Evolutionary conservation across 2,888 invertebrate species (phyloP), one percentile per base, ranked within the genome.

Genomic region (Hirtodrosophila histrioides): DNA sequence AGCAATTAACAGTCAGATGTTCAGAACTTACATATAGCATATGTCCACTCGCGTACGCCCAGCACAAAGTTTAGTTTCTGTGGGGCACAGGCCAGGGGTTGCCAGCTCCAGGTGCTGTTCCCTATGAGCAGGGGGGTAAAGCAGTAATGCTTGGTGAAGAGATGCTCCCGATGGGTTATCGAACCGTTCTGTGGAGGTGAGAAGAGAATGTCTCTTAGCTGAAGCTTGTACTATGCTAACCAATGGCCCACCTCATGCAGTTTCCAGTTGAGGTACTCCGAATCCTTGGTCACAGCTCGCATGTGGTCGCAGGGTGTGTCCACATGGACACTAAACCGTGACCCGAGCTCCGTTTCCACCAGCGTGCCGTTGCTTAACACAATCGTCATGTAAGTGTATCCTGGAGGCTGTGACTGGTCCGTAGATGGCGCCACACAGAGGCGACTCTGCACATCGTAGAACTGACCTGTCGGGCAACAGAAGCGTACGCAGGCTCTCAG

Each of bases 401-500:
- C 37, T 0, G 81, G 78, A 0, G 56, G 29, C 1, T 24, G 10
- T 0, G 57, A 29, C 31, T 43, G 12, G 10, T 7, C 10, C 0
- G 1, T 0, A 1, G 35, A 23, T 4, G 54, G 44, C 2, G 12
- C 7, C 10, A 66, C 29, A 8, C 89, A 89, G 11, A 29, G 54
- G 3, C 62, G 73, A 0, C 35, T 29, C 24, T 64, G 11, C 35
- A 79, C 48, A 12, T 88, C 85, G 24, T 89, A 91, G 33, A 78
- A 54, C 36, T 80, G 69, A 0, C 80, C 85, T 0, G 46, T 56
- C 0, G 85, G 69, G 49, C 92, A 92, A 54, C 92, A 92, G 51
- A 91, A 89, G 5, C 91, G 82, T 8, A 92, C 83, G 44, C 92
- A 92, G 0, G 89, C 83, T 10, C 78, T 84, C 23, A 89, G 41